Base-by-base conservation (phyloP, 2,888 invertebrate species). In the Augiades crinisus region DNA sequence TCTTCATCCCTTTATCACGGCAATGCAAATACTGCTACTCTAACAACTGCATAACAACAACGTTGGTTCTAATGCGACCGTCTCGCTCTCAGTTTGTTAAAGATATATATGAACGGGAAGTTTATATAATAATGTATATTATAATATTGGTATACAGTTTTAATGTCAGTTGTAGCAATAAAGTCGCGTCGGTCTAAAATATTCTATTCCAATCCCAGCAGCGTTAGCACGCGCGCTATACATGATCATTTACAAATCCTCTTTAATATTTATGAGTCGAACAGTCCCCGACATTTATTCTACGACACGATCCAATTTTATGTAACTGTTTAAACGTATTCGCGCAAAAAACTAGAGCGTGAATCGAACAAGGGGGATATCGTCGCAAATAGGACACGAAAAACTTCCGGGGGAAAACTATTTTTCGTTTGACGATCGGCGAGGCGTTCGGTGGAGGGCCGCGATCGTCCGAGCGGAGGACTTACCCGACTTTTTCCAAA, bases 241-340 rank as follows among this genome's bases (percentile, higher is more conserved):
- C 41, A 37, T 44, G 43, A 50, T 24, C 50, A 50, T 50, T 50
- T 50, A 50, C 37, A 50, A 50, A 44, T 50, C 43, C 44, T 30
- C 36, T 50, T 50, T 50, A 50, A 50, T 50, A 50, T 50, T 50
- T 50, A 50, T 50, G 50, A 50, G 50, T 16, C 37, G 50, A 50
- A 50, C 50, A 50, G 50, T 50, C 43, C 41, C 37, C 43, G 37
- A 50, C 50, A 50, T 50, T 50, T 44, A 50, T 50, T 50, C 44
- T 50, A 59, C 63, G 69, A 63, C 65, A 67, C 75, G 74, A 75
- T 75, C 77, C 77, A 76, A 78, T 81, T 80, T 51, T 44, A 51
- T 51, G 37, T 50, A 43, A 50, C 50, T 37, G 43, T 51, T 51
- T 51, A 44, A 51, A 31, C 51, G 44, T 44, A 51, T 31, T 82